phyloP scores from a whole-genome alignment of 2,797 vertebrate genomes.

The Erethizon dorsatum region DNA sequence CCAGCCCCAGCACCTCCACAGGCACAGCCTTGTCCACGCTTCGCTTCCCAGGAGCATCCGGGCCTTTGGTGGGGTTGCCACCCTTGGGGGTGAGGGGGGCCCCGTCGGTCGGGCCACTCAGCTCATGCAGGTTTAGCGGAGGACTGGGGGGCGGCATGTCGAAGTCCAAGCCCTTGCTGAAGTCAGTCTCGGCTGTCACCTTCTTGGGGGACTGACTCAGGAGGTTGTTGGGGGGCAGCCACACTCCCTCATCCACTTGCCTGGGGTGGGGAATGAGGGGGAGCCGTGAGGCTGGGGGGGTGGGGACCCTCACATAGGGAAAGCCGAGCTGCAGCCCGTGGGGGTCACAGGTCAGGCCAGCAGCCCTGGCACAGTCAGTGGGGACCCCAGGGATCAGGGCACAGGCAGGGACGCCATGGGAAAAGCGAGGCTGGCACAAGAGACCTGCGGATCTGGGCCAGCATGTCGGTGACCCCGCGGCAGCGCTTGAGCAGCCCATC shows the following conservation, averaged over 20 bases:
- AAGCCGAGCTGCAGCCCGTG: background rate
- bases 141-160: constrained; percentile 94
- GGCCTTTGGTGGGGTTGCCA: constrained; percentile 88
- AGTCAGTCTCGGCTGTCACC: constrained; percentile 90
- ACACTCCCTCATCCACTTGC: constrained; percentile 95
- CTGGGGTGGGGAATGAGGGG: constrained; percentile 85
- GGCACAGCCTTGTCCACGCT: constrained; percentile 95
- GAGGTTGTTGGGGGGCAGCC: constrained; percentile 93
- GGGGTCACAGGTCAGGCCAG: background rate
- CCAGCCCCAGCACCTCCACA: constrained; percentile 92
- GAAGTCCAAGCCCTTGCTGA: constrained; percentile 94
- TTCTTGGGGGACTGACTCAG: constrained; percentile 94
- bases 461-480: constrained; percentile 95
- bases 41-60: constrained; percentile 93
- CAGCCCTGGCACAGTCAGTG: background rate
- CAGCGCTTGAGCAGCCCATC: constrained; percentile 98
- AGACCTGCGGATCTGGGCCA: constrained; percentile 94
- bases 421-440: background rate
- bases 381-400: fast-evolving
- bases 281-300: constrained; percentile 48
- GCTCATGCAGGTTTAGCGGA: constrained; percentile 94
- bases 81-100: constrained; percentile 88
- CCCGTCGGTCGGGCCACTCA: constrained; percentile 86
- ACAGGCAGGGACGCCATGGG: background rate
- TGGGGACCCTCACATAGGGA: background rate